phyloP scores from a whole-genome alignment of 1,140 invertebrate species.

The Ctenoplectra terminalis region DNA sequence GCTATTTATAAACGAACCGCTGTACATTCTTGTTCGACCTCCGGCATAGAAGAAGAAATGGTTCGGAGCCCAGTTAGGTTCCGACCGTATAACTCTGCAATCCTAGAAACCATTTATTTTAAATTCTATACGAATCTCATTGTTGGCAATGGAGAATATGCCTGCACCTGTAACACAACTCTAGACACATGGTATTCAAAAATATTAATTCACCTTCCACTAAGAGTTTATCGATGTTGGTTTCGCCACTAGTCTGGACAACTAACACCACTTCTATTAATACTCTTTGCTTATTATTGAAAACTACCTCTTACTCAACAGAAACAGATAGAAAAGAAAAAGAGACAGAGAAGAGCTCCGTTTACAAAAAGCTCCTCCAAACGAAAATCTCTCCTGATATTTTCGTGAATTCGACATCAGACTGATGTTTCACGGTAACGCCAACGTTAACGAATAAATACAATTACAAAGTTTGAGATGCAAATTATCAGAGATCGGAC shows the following conservation, averaged over 20 bases:
- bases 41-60: too few species aligned
- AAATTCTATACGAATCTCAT: too few species aligned
- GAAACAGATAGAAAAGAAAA: background rate
- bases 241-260: conserved; percentile 57
- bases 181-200: conserved; percentile 69
- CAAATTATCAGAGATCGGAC: conserved; percentile 43
- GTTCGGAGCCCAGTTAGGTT: too few species aligned
- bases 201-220: conserved; percentile 73
- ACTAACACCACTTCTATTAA: conserved; percentile 73
- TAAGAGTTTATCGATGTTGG: conserved; percentile 23
- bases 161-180: conserved; percentile 30
- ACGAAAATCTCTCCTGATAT: background rate
- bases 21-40: too few species aligned
- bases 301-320: conserved; percentile 61
- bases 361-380: conserved; percentile 37
- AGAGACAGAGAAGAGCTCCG: conserved; percentile 50
- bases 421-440: too few species aligned
- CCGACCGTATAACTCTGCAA: too few species aligned
- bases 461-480: background rate
- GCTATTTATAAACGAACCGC: too few species aligned
- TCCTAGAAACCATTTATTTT: too few species aligned
- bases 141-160: too few species aligned
- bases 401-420: background rate
- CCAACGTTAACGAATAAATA: background rate
- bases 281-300: conserved; percentile 77